Percentiles rank a stretch among this genome's conserved stretches.
These are phyloP conservation scores for Lanistes nyassanus DNA, from an alignment of 1,140 invertebrate genomes.

Conservation along the genomic window DNA sequence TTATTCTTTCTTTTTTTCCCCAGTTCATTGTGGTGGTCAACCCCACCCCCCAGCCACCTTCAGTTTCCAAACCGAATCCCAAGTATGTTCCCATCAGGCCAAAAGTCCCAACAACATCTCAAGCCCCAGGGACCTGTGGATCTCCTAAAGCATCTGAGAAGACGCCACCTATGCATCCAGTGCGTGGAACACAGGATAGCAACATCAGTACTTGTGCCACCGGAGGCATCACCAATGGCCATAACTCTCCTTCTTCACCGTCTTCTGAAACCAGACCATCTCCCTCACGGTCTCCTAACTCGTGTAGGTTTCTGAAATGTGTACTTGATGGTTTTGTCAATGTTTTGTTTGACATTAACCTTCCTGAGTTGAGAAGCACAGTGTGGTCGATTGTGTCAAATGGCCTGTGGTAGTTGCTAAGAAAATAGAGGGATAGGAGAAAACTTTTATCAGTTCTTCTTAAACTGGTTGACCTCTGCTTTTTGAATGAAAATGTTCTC, in stretches of 20 bases:
- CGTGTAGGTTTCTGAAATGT: too few species aligned
- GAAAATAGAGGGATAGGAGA: too few species aligned
- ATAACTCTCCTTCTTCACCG: neutral
- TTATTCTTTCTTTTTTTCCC: neutral
- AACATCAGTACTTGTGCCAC: neutral
- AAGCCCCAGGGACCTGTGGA: neutral
- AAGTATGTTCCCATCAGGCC: neutral
- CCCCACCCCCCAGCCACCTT: neutral
- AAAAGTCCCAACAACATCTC: neutral
- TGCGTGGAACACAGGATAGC: neutral
- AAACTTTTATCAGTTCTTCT: too few species aligned
- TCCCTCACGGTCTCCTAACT: neutral
- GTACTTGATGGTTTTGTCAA: too few species aligned
- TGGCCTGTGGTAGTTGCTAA: too few species aligned
- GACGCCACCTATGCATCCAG: neutral
- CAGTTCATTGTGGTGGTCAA: constrained; percentile 10
- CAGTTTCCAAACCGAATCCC: neutral
- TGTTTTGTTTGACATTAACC: too few species aligned
- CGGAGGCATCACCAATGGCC: neutral
- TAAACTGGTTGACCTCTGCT: too few species aligned
- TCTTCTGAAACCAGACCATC: neutral
- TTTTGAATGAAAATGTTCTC: too few species aligned
- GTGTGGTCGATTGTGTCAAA: too few species aligned
- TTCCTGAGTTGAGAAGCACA: too few species aligned
- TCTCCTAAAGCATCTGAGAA: neutral